Evolutionary conservation across 1,140 invertebrate genomes (phyloP), one percentile per base, ranked within the genome.

Genomic region (Lamellibrachia luymesi): DNA sequence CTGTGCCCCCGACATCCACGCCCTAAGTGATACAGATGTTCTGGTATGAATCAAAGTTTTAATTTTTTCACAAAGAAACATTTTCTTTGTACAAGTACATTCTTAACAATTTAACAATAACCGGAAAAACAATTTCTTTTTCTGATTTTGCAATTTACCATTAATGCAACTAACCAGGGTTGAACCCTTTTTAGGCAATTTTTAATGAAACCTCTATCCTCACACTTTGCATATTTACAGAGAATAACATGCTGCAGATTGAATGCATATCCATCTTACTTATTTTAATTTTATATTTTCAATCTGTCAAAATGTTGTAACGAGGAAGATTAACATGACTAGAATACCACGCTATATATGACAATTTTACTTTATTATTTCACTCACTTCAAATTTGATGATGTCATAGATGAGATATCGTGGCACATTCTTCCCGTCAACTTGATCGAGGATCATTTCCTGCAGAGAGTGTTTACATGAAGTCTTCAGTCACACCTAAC

Each of bases 381-480:
- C 8, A 94, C 95, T 95, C 94, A 97, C 97, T 94, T 98, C 97
- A 95, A 98, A 98, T 95, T 97, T 97, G 10, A 99, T 97, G 90
- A 99, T 98, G 95, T 99, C 99, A 95, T 99, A 99, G 8, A 98
- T 98, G 89, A 99, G 97, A 96, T 98, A 99, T 91, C 99, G 97
- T 0, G 98, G 98, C 94, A 98, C 97, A 52, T 97, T 95, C 92
- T 95, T 94, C 0, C 97, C 98, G 49, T 97, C 96, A 2, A 97
- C 97, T 96, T 97, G 98, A 95, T 96, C 98, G 94, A 99, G 98
- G 17, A 99, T 98, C 98, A 99, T 98, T 97, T 99, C 98, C 97
- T 98, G 95, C 7, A 64, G 17, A 6, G 8, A 92, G 51, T n/a
- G 51, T 38, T 17, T 13, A 50, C 49, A 91, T 50, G 10, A 49